phyloP scores from a whole-genome alignment of 2,797 vertebrate genomes.

The Novumbra hubbsi region DNA sequence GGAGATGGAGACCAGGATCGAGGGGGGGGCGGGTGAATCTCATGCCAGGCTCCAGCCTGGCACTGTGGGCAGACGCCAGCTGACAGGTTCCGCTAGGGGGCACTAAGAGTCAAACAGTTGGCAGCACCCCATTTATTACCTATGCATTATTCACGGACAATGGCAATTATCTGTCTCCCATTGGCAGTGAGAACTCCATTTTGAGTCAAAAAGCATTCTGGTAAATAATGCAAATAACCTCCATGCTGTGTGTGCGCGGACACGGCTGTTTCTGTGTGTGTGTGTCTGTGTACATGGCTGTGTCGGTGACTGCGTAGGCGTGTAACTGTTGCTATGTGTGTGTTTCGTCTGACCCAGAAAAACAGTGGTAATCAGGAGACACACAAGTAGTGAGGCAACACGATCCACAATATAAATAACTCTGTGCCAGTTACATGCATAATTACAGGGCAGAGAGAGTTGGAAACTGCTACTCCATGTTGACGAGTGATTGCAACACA shows the following conservation, averaged over 20 bases:
- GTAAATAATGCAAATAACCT: slow-evolving; percentile 64
- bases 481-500: slow-evolving; percentile 28
- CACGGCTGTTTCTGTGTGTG: slow-evolving; percentile 26
- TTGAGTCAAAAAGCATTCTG: slow-evolving; percentile 60
- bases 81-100: slow-evolving; percentile 46
- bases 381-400: slow-evolving; percentile 62
- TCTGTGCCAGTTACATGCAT: slow-evolving; percentile 73
- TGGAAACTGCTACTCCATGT: slow-evolving; percentile 31
- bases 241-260: slow-evolving; percentile 24
- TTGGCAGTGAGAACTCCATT: slow-evolving; percentile 52
- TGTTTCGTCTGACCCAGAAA: slow-evolving; percentile 77
- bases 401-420: slow-evolving; percentile 73
- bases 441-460: slow-evolving; percentile 60
- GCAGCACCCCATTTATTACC: slow-evolving; percentile 51
- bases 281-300: slow-evolving; percentile 26
- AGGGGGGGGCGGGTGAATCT: slow-evolving; percentile 19
- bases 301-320: slow-evolving; percentile 26
- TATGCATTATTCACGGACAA: slow-evolving; percentile 60
- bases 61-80: slow-evolving; percentile 45
- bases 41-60: slow-evolving; percentile 40
- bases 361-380: slow-evolving; percentile 61
- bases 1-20: neutral
- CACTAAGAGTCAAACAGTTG: slow-evolving; percentile 51
- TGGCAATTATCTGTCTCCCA: slow-evolving; percentile 41
- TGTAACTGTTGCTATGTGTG: slow-evolving; percentile 25